Conservation (phyloP, 2,888 invertebrate genomes). For the Julus scandinavius region DNA sequence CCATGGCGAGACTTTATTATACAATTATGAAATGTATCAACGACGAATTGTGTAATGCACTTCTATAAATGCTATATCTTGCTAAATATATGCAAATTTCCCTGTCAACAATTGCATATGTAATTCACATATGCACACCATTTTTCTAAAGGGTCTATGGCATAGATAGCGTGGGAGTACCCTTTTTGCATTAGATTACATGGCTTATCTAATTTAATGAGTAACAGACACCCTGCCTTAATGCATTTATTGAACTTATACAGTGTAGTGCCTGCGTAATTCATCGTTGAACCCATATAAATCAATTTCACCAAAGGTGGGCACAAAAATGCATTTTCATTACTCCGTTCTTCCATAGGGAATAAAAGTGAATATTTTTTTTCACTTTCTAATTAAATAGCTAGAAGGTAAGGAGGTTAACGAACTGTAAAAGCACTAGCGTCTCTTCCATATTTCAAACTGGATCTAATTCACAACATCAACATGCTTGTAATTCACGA, state of each 20-base stretch:
- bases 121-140: neutral
- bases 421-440: conserved; percentile 7
- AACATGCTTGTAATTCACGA: conserved; percentile 25
- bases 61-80: no score
- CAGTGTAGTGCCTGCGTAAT: neutral
- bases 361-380: neutral
- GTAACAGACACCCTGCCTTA: neutral
- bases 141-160: neutral
- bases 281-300: conserved; percentile 1
- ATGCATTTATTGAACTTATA: neutral
- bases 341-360: neutral
- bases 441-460: neutral
- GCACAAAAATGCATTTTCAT: neutral
- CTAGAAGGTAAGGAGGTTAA: neutral
- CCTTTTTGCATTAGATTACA: neutral
- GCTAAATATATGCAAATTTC: no score
- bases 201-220: neutral
- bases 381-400: conserved; percentile 16
- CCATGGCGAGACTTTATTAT: no score
- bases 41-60: no score
- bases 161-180: neutral
- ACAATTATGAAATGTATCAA: no score
- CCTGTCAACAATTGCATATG: neutral
- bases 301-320: conserved; percentile 17
- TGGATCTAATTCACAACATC: neutral